Percentiles rank a stretch among this genome's conserved stretches.
Conservation (phyloP, 1,140 invertebrate species). For the Anthonomus grandis region DNA sequence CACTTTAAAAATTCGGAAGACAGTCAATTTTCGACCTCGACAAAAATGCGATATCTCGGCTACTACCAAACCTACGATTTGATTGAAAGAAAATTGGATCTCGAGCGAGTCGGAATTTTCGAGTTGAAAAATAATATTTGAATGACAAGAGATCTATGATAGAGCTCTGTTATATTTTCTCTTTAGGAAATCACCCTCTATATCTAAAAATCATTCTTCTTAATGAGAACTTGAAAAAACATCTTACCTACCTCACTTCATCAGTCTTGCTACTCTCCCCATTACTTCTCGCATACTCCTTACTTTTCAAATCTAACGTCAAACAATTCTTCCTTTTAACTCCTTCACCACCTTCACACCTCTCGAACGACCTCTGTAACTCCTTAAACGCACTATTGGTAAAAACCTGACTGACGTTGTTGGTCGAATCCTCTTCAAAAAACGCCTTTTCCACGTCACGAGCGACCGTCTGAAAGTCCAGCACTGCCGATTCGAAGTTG, state of each 20-base stretch:
- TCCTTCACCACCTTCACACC: neutral
- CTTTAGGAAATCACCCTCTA: too few species aligned
- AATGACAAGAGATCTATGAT: too few species aligned
- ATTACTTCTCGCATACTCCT: conserved; percentile 18
- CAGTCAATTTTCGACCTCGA: too few species aligned
- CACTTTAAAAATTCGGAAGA: too few species aligned
- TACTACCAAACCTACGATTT: too few species aligned
- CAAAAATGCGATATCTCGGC: too few species aligned
- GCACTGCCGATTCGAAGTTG: conserved; percentile 41
- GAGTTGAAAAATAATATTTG: neutral
- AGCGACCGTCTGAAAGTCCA: conserved; percentile 44
- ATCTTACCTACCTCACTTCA: conserved; percentile 1
- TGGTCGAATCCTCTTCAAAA: conserved; percentile 27
- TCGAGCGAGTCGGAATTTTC: too few species aligned
- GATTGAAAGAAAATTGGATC: too few species aligned
- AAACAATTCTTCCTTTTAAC: conserved; percentile 14
- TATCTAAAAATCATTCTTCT: too few species aligned
- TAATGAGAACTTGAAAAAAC: neutral
- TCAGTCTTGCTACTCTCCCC: conserved; percentile 21
- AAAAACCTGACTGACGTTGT: neutral
- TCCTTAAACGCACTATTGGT: neutral
- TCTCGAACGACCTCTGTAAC: neutral
- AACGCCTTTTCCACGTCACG: conserved; percentile 43
- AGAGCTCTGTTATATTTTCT: too few species aligned
- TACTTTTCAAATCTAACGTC: conserved; percentile 13